Evolutionary conservation across 2,113 vertebrate species (phyloP), one percentile per base, ranked within the genome.

Genomic region (Sphaerodactylus townsendi): DNA sequence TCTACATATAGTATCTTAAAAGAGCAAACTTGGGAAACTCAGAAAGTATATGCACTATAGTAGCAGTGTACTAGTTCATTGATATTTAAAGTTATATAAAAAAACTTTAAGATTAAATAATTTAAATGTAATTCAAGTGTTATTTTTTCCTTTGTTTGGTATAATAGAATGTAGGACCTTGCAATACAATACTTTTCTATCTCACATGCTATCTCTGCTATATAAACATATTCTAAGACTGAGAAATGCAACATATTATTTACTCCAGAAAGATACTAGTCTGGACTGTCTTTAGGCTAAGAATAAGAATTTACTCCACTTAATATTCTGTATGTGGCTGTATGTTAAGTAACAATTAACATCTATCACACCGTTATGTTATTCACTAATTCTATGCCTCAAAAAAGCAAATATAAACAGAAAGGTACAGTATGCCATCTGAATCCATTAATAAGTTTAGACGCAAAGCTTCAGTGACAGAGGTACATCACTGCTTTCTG

Each of bases 211-310:
- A n/a, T n/a, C n/a, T 25, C 56, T 65, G 37, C 59, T 78, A 17
- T 17, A 68, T 39, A 11, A 35, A 73, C 7, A 46, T n/a, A 46
- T 46, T 66, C 28, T 44, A 4, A 28, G 10, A 66, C n/a, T 78
- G 37, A 39, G 56, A 78, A 62, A 33, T 21, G 17, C 46, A n/a
- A 68, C 2, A 28, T 37, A 23, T 53, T 53, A 70, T 30, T 70
- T 3, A 48, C 85, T 85, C 64, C 3, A 84, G 70, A 90, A 77
- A 4, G 28, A 87, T n/a, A 56, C 82, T 68, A 77, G 41, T 21
- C 56, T 70, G 11, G 81, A 90, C 84, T 15, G 3, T 41, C 44
- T 15, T 73, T 68, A 15, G 13, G 87, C 14, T 62, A 62, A 77
- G 73, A 1, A 37, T 59, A 30, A 30, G 65, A 74, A 66, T 64